A percentile compares a stretch with the other conserved stretches of the same genome.
These are phyloP conservation scores for Neostethus bicornis DNA, from an alignment of 2,797 vertebrate species.

Conservation along the genomic window DNA sequence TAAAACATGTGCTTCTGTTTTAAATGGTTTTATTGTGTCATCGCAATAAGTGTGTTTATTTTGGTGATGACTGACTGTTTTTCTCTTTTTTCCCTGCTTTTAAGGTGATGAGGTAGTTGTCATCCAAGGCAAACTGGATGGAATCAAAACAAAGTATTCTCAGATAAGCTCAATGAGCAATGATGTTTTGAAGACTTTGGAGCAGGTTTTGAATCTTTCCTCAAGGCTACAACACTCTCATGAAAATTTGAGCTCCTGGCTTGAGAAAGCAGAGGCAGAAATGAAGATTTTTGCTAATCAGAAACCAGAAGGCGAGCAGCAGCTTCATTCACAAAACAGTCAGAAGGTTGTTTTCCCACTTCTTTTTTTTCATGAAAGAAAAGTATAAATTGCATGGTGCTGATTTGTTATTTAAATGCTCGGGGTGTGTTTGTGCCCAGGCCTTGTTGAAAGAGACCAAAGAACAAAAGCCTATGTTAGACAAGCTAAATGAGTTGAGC, in stretches of 20 bases:
- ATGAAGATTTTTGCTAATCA: slow-evolving; percentile 81
- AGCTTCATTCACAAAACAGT: slow-evolving; percentile 82
- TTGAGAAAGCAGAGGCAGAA: slow-evolving; percentile 86
- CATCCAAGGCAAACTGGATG: slow-evolving; percentile 96
- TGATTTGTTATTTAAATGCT: background rate
- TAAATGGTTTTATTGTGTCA: too few relatives aligned
- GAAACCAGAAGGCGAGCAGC: slow-evolving; percentile 81
- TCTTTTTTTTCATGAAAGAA: background rate
- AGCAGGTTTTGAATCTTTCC: slow-evolving; percentile 87
- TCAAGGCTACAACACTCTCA: slow-evolving; percentile 83
- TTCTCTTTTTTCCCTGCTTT: slow-evolving; percentile 12
- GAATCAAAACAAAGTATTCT: slow-evolving; percentile 92
- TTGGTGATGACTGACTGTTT: background rate
- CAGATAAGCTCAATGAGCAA: slow-evolving; percentile 89
- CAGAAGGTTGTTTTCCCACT: slow-evolving; percentile 81
- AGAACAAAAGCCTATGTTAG: slow-evolving; percentile 83
- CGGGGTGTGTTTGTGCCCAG: slow-evolving; percentile 64
- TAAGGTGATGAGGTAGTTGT: slow-evolving; percentile 96
- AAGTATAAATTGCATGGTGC: background rate
- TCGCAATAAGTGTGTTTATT: too few relatives aligned
- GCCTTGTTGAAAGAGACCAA: slow-evolving; percentile 87
- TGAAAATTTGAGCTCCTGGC: slow-evolving; percentile 85
- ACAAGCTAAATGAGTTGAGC: slow-evolving; percentile 91
- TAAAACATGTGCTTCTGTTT: too few relatives aligned
- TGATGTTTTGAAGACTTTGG: slow-evolving; percentile 86